These are phyloP conservation scores for Ondatra zibethicus DNA, from an alignment of 2,113 vertebrate species.

Conservation along the genomic window DNA sequence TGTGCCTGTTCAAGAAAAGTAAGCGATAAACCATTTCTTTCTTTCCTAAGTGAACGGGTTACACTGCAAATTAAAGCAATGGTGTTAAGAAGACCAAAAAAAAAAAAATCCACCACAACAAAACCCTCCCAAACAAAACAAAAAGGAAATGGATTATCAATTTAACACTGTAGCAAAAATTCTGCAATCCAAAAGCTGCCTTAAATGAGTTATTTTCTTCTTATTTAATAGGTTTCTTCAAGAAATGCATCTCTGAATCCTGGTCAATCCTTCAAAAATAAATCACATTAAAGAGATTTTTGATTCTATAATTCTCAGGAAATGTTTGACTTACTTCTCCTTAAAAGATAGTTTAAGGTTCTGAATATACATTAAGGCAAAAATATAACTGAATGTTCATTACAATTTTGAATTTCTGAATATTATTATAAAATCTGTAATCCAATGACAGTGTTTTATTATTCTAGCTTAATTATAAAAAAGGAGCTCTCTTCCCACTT, in stretches of 20 bases:
- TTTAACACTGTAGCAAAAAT: background rate
- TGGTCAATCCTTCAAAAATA: background rate
- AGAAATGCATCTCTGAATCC: background rate
- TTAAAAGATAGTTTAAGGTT: constrained; percentile 8
- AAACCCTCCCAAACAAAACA: background rate
- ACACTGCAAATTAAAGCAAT: background rate
- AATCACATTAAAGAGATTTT: background rate
- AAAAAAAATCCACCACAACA: background rate
- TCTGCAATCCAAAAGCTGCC: background rate
- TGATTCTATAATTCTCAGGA: background rate
- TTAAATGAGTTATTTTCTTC: constrained; percentile 8
- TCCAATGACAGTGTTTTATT: background rate
- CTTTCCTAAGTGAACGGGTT: background rate
- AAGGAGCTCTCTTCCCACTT: rapidly evolving
- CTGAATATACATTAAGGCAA: background rate
- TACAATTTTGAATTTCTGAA: background rate
- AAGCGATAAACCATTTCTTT: background rate
- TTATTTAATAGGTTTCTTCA: background rate
- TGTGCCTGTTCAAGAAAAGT: background rate
- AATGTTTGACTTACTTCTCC: background rate
- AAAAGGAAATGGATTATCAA: background rate
- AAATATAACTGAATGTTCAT: background rate
- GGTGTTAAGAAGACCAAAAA: background rate
- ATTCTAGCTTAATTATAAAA: background rate
- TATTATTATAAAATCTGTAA: constrained; percentile 16